Conservation (phyloP, 1,140 invertebrate species). For the Babylonia areolata region DNA sequence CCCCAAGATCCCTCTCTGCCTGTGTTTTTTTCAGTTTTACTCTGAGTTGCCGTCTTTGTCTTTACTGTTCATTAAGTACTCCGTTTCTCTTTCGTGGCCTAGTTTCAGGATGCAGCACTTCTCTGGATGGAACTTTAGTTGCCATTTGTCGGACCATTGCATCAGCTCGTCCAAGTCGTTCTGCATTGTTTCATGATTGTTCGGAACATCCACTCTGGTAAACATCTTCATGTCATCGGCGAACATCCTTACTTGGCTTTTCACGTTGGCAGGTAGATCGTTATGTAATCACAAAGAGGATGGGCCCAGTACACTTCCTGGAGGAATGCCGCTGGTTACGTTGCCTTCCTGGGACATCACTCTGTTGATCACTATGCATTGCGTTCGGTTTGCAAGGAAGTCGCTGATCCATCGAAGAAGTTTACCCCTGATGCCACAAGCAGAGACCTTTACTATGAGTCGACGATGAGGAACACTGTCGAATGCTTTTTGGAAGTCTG, state of each 20-base stretch:
- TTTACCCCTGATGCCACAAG: constrained; percentile 30
- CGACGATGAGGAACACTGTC: constrained; percentile 34
- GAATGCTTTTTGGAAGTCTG: not conserved
- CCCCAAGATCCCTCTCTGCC: too few relatives aligned
- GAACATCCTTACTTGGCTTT: too few relatives aligned
- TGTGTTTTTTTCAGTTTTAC: too few relatives aligned
- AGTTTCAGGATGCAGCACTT: constrained; percentile 35
- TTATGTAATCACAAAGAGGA: constrained; percentile 51
- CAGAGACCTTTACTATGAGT: constrained; percentile 1
- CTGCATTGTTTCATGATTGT: constrained; percentile 19
- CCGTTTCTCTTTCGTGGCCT: not conserved
- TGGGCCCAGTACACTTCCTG: constrained; percentile 54
- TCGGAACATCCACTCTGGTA: too few relatives aligned
- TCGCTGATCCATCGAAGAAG: constrained; percentile 41
- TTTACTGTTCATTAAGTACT: too few relatives aligned
- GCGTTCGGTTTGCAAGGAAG: too few relatives aligned
- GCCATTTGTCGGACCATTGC: constrained; percentile 44
- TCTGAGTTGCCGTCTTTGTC: too few relatives aligned
- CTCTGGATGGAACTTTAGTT: constrained; percentile 35
- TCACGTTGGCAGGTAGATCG: constrained; percentile 42
- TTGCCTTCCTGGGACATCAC: constrained; percentile 33
- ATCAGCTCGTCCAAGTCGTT: constrained; percentile 28
- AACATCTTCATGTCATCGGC: too few relatives aligned
- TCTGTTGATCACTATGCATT: too few relatives aligned
- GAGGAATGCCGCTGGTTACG: constrained; percentile 48